Percentiles rank a stretch among this genome's conserved stretches.
These are phyloP conservation scores for Polypedilum pembai DNA, from an alignment of 1,140 invertebrate genomes.

Conservation along the genomic window DNA sequence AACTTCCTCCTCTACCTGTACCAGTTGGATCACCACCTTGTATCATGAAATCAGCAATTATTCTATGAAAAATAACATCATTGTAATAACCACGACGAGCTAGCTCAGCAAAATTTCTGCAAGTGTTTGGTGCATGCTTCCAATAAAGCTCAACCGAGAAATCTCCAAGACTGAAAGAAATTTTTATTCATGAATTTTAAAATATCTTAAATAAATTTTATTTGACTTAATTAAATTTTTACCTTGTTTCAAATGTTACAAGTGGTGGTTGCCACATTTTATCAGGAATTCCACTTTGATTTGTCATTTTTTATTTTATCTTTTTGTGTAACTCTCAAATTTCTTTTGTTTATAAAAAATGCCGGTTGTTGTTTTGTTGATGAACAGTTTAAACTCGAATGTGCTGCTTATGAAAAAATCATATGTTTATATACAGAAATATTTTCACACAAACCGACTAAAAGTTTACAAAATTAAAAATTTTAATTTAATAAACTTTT, in stretches of 20 bases:
- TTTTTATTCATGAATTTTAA: slow-evolving; percentile 30
- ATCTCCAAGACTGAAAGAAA: slow-evolving; percentile 79
- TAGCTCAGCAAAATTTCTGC: slow-evolving; percentile 93
- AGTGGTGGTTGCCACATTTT: slow-evolving; percentile 81
- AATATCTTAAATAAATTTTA: slow-evolving; percentile 29
- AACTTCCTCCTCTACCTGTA: slow-evolving; percentile 89
- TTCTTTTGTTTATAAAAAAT: background rate
- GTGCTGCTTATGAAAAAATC: too few relatives aligned
- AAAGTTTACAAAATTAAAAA: too few relatives aligned
- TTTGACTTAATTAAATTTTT: slow-evolving; percentile 45
- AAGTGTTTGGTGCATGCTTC: slow-evolving; percentile 94
- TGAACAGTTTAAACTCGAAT: too few relatives aligned
- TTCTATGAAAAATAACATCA: slow-evolving; percentile 90
- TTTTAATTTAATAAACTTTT: too few relatives aligned
- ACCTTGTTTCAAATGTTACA: slow-evolving; percentile 72
- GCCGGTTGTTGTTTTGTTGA: background rate
- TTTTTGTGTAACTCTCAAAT: background rate
- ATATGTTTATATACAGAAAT: too few relatives aligned
- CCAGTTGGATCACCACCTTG: slow-evolving; percentile 92
- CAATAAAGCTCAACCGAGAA: slow-evolving; percentile 90
- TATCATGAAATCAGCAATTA: slow-evolving; percentile 97
- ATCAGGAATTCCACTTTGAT: slow-evolving; percentile 60
- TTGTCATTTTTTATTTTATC: background rate
- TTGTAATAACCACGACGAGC: slow-evolving; percentile 90
- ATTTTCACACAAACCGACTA: too few relatives aligned